These are phyloP conservation scores for Aphelinus certus DNA, from an alignment of 1,140 invertebrate genomes.

Conservation along the genomic window DNA sequence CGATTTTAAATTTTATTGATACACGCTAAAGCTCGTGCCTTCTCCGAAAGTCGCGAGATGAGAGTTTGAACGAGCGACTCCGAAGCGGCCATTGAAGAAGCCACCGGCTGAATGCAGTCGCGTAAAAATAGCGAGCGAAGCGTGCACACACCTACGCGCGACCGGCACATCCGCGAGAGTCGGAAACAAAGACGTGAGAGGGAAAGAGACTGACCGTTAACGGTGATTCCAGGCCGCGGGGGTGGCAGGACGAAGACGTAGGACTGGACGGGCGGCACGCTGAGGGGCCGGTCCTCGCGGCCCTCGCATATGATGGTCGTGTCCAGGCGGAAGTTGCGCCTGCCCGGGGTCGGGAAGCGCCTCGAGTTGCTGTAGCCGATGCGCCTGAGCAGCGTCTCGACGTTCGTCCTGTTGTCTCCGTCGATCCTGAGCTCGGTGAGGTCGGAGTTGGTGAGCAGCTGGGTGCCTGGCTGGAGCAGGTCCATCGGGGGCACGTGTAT, in stretches of 20 bases:
- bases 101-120: no score
- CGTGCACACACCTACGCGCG: no score
- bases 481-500: slow-evolving; percentile 80
- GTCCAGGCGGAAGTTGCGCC: slow-evolving; percentile 85
- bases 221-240: slow-evolving; percentile 83
- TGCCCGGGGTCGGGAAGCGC: slow-evolving; percentile 90
- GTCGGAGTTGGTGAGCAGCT: slow-evolving; percentile 78
- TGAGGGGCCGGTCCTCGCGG: slow-evolving; percentile 53
- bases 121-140: no score
- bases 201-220: slow-evolving; percentile 70
- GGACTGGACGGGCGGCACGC: slow-evolving; percentile 78
- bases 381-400: slow-evolving; percentile 86
- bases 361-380: slow-evolving; percentile 91
- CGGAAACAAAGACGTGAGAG: background rate
- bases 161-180: no score
- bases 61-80: no score
- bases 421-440: slow-evolving; percentile 91
- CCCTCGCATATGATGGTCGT: slow-evolving; percentile 78
- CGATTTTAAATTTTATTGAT: no score
- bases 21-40: no score
- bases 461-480: slow-evolving; percentile 79
- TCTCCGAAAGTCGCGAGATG: no score
- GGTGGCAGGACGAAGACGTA: slow-evolving; percentile 89
- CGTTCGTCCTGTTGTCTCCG: slow-evolving; percentile 87
- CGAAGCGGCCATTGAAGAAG: no score